Conservation (phyloP, 1,140 invertebrate species). For the Drosophila sucinea region DNA sequence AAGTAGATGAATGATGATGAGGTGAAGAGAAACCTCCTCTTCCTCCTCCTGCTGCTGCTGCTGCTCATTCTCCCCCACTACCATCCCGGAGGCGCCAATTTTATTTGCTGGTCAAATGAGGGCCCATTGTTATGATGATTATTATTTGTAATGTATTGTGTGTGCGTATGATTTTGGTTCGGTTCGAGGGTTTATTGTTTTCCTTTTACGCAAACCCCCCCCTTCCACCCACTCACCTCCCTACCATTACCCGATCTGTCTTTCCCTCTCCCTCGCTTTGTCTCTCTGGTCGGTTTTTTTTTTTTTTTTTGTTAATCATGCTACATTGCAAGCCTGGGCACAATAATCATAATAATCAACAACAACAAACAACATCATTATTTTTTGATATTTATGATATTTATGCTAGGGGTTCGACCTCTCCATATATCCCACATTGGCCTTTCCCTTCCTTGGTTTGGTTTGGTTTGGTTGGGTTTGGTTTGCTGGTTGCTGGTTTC, state of each 20-base stretch:
- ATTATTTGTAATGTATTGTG: conserved; percentile 75
- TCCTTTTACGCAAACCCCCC: not conserved
- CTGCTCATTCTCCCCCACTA: not conserved
- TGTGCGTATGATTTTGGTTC: conserved; percentile 63
- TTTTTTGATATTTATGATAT: conserved; percentile 77
- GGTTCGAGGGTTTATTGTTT: conserved; percentile 41
- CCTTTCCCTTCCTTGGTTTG: conserved; percentile 3
- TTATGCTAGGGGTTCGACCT: conserved; percentile 45
- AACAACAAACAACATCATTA: conserved; percentile 72
- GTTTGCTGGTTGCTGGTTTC: not conserved
- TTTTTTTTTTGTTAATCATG: conserved; percentile 69
- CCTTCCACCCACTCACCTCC: not conserved
- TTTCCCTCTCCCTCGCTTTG: not conserved
- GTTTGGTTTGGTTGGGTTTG: conserved; percentile 1
- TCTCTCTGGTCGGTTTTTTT: not conserved
- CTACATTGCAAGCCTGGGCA: conserved; percentile 70
- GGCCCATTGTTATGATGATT: conserved; percentile 75
- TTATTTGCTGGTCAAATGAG: conserved; percentile 34
- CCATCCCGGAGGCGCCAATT: conserved; percentile 40
- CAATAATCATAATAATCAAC: conserved; percentile 76
- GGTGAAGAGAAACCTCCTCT: not conserved
- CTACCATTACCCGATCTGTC: not conserved
- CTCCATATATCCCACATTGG: conserved; percentile 12
- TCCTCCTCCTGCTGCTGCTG: no score
- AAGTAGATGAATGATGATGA: conserved; percentile 24